Conservation (phyloP, 2,888 invertebrate genomes). For the Tanypteryx hageni region DNA sequence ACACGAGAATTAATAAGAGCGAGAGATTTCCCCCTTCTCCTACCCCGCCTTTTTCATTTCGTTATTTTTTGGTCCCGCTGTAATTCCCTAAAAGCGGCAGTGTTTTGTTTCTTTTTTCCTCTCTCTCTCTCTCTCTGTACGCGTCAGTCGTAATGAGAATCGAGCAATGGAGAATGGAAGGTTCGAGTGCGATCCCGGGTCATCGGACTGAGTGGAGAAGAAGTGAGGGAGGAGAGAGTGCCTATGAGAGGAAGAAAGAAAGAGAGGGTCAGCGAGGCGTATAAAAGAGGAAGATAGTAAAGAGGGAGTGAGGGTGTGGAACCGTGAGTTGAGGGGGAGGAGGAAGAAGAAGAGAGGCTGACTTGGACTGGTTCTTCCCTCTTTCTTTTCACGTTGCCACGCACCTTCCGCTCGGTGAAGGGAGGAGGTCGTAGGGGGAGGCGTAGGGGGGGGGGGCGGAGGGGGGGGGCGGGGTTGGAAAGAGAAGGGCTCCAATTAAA, state of each 20-base stretch:
- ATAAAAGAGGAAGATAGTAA: not conserved
- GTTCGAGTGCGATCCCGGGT: not conserved
- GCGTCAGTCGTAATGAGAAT: not conserved
- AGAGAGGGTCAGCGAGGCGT: not conserved
- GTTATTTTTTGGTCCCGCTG: not conserved
- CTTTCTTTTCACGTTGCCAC: conserved; percentile 26
- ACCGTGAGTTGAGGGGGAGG: not conserved
- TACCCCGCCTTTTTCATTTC: not conserved
- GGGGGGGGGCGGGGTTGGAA: not conserved
- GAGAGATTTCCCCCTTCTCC: not conserved
- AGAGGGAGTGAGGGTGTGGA: not conserved
- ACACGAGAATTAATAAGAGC: conserved; percentile 57
- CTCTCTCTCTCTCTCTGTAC: not conserved
- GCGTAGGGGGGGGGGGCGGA: not conserved
- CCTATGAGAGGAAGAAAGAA: not conserved
- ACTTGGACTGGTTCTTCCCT: conserved; percentile 41
- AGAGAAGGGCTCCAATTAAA: conserved; percentile 39
- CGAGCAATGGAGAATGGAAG: not conserved
- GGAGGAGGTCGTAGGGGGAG: not conserved
- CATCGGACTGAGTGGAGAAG: not conserved
- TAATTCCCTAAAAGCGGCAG: not conserved
- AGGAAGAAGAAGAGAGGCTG: conserved; percentile 25
- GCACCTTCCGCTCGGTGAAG: conserved; percentile 11
- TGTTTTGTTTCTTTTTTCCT: not conserved
- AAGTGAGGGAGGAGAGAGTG: not conserved